phyloP scores from a whole-genome alignment of 2,888 invertebrate species.

The Cosmia pyralina region DNA sequence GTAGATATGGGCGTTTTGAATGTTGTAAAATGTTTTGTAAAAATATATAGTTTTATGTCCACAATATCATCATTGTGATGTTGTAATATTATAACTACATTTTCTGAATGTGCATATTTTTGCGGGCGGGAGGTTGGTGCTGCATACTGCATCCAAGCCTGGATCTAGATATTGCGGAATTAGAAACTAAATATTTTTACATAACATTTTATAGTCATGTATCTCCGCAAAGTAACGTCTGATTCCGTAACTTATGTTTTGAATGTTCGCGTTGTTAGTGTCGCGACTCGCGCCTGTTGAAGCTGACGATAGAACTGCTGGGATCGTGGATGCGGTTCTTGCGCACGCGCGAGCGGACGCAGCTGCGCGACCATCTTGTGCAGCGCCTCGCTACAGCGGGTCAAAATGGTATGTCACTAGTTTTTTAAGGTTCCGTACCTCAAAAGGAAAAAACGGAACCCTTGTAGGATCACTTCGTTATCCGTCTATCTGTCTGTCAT shows the following conservation, averaged over 20 bases:
- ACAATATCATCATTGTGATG: neutral
- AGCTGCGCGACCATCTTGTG: conserved; percentile 78
- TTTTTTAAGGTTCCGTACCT: neutral
- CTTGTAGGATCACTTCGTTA: too few relatives aligned
- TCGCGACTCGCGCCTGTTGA: conserved; percentile 77
- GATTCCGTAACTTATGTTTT: neutral
- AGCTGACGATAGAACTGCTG: conserved; percentile 85
- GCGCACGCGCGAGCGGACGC: conserved; percentile 62
- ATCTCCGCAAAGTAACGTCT: neutral
- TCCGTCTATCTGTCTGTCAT: too few relatives aligned
- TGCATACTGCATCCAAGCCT: neutral
- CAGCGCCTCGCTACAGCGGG: conserved; percentile 70
- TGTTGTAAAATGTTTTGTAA: neutral
- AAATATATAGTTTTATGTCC: neutral
- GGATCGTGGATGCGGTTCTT: conserved; percentile 79
- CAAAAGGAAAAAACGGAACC: too few relatives aligned
- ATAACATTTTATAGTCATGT: neutral
- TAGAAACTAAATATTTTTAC: neutral
- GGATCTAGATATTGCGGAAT: neutral
- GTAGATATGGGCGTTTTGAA: neutral
- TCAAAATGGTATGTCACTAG: conserved; percentile 74
- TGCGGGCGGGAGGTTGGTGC: neutral
- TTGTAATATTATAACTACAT: neutral
- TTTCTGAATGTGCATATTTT: neutral
- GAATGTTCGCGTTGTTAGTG: conserved; percentile 50